Evolutionary conservation across 2,113 vertebrate species (phyloP).

Genomic region (Tachycineta bicolor): DNA sequence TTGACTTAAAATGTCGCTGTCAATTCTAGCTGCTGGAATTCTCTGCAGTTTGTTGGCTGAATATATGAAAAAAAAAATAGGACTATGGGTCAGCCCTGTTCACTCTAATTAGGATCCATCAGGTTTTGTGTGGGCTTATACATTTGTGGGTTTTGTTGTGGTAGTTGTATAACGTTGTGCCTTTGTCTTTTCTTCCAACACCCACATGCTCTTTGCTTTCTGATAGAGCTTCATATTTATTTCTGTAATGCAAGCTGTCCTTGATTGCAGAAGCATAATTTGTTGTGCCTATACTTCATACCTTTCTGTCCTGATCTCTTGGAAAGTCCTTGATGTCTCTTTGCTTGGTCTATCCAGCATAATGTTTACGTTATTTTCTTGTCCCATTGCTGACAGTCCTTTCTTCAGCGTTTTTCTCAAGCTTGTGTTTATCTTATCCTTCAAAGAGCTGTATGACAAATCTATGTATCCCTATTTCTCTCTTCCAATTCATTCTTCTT

Average conservation of each 20-base stretch:
- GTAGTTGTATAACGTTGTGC: neutral
- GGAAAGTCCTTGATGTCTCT: neutral
- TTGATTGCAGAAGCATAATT: neutral
- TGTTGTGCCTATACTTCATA: neutral
- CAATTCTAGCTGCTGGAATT: conserved; percentile 43
- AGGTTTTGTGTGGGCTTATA: neutral
- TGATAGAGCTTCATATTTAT: neutral
- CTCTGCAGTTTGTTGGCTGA: conserved; percentile 28
- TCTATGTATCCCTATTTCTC: neutral
- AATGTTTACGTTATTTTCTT: neutral
- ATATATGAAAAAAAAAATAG: conserved; percentile 7
- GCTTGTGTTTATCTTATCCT: neutral
- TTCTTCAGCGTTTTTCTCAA: neutral
- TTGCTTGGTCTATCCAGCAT: neutral
- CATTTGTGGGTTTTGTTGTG: neutral
- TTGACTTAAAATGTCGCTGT: conserved; percentile 68
- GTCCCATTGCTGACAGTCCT: neutral
- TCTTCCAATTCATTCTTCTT: neutral
- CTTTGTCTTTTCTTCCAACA: neutral
- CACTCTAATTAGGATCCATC: neutral
- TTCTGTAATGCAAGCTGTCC: neutral
- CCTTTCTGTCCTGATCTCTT: neutral
- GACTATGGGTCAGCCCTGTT: conserved; percentile 10
- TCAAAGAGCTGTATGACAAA: neutral
- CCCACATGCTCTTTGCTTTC: neutral